phyloP scores from a whole-genome alignment of 2,888 invertebrate genomes.

The Cryptus armator region DNA sequence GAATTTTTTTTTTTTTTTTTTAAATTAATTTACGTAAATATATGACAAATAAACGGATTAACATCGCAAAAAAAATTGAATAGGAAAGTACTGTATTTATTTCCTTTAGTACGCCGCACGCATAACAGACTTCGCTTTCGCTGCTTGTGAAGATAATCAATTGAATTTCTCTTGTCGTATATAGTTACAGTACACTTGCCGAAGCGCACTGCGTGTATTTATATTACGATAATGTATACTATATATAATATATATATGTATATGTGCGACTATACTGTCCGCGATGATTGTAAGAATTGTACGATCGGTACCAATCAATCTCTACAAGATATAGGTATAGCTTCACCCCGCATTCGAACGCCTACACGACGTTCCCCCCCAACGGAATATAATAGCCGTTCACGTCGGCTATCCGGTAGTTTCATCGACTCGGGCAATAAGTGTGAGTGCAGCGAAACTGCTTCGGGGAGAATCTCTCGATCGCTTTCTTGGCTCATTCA shows the following conservation, averaged over 20 bases:
- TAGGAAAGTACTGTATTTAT: neutral
- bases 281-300: conserved; percentile 1
- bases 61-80: neutral
- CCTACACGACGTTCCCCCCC: neutral
- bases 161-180: conserved; percentile 7
- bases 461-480: conserved; percentile 18
- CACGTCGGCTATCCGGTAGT: conserved; percentile 11
- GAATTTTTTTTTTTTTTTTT: too few species aligned
- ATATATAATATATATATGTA: neutral
- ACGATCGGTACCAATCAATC: conserved; percentile 26
- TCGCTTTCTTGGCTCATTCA: conserved; percentile 24
- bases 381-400: conserved; percentile 10
- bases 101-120: neutral
- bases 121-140: neutral
- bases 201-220: neutral
- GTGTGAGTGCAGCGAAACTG: conserved; percentile 16
- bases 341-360: conserved; percentile 9
- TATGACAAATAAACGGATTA: neutral
- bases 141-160: conserved; percentile 4
- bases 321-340: neutral
- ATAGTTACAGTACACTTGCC: conserved; percentile 2
- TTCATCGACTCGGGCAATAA: conserved; percentile 30
- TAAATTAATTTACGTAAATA: neutral
- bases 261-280: neutral
- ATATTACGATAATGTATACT: too few species aligned